Conservation (phyloP, 2,797 vertebrate genomes). For the Brotula barbata region DNA sequence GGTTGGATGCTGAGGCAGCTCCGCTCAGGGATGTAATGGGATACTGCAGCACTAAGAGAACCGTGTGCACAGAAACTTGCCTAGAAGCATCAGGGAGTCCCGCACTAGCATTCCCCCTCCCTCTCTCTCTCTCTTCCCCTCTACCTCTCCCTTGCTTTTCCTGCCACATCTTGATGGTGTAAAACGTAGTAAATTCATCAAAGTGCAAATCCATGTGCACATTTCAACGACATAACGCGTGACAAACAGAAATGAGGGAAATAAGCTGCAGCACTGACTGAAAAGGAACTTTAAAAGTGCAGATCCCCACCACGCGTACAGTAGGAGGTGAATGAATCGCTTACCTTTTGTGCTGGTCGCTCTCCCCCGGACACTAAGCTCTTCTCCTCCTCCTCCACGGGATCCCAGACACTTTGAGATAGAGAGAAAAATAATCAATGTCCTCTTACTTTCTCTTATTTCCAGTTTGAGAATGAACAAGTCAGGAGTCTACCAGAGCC, state of each 20-base stretch:
- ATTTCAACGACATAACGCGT: background rate
- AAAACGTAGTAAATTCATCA: background rate
- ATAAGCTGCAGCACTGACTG: background rate
- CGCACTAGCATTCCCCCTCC: slow-evolving; percentile 66
- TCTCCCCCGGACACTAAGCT: slow-evolving; percentile 56
- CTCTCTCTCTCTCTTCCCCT: slow-evolving; percentile 23
- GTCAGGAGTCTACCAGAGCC: slow-evolving; percentile 54
- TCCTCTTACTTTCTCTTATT: slow-evolving; percentile 71
- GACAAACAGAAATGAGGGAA: background rate
- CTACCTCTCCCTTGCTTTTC: slow-evolving; percentile 32
- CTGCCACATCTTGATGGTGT: slow-evolving; percentile 31
- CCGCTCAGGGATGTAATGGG: slow-evolving; percentile 69
- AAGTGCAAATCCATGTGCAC: background rate
- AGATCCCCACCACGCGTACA: slow-evolving; percentile 16
- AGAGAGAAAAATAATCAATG: slow-evolving; percentile 73
- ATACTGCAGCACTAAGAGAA: slow-evolving; percentile 81
- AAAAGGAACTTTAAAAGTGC: slow-evolving; percentile 60
- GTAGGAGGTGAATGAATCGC: slow-evolving; percentile 32
- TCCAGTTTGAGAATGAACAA: slow-evolving; percentile 72
- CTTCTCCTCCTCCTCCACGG: slow-evolving; percentile 56
- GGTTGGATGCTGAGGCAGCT: slow-evolving; percentile 69
- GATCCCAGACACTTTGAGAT: slow-evolving; percentile 77
- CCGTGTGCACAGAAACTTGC: slow-evolving; percentile 81
- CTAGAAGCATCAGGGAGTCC: slow-evolving; percentile 78
- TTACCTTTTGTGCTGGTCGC: slow-evolving; percentile 69